Base-by-base conservation (phyloP, 2,888 invertebrate genomes). In the Isoperla grammatica region DNA sequence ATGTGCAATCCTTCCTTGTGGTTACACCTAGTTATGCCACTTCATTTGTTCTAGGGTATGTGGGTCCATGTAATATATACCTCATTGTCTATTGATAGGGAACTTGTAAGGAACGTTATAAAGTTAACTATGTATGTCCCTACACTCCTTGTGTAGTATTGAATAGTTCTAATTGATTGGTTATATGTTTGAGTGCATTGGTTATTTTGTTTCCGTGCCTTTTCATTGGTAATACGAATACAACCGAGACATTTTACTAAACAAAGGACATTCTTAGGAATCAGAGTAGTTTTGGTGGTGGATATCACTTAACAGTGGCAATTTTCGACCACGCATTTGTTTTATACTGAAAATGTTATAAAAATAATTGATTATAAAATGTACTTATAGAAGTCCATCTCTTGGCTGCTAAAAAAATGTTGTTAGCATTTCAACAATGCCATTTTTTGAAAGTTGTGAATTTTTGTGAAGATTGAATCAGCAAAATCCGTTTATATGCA, bases 301-400 rank as follows among this genome's bases (percentile, higher is more conserved):
- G 53, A 19, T 53, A 19, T 19, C 15, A 39, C 37, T 53, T 53
- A 19, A 39, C 15, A 39, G 53, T 53, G 53, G 53, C 53, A 23
- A 35, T 39, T 39, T 17, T 53, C 20, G 9, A 53, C 53, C 53
- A 39, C 53, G 35, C 39, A 19, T 53, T 53, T 39, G 53, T 53
- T 53, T 53, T 53, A 53, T 53, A 53, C 53, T 39, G 53, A 53
- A 35, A 39, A 53, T 53, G 37, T 37, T 39, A 53, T 37, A 11
- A 17, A 8, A 20, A 50, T 37, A 35, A 35, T 15, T 37, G 29
- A 53, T 15, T 37, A 53, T 13, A 39, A 53, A 37, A 53, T 53
- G 53, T 53, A 53, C 53, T 53, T 53, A 53, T 15, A 39, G 20
- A 37, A 15, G 17, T 50, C 29, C 29, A 50, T 53, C 37, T 53